These are phyloP conservation scores for Ageneiosus marmoratus DNA, from an alignment of 2,113 vertebrate species.

Conservation along the genomic window DNA sequence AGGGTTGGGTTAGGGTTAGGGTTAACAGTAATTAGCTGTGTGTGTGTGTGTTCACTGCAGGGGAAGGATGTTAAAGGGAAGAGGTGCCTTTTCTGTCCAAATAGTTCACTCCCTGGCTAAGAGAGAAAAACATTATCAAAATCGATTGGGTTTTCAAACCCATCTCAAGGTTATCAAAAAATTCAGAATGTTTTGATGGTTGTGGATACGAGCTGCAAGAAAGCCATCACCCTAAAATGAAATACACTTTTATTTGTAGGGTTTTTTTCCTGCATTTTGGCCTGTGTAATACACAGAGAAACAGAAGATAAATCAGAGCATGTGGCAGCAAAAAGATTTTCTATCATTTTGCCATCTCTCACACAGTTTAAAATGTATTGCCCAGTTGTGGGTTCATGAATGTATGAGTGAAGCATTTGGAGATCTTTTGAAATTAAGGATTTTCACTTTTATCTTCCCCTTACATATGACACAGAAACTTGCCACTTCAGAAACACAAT, in stretches of 20 bases:
- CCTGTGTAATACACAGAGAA: background rate
- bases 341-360: constrained; percentile 21
- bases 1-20: no score
- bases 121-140: constrained; percentile 68
- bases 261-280: background rate
- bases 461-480: background rate
- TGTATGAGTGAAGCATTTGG: constrained; percentile 27
- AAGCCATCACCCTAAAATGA: background rate
- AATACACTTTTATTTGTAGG: background rate
- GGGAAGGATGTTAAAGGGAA: constrained; percentile 63
- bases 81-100: constrained; percentile 70
- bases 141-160: constrained; percentile 59
- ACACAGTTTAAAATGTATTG: constrained; percentile 48
- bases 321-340: constrained; percentile 45
- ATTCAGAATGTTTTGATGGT: background rate
- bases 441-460: background rate
- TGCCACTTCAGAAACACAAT: background rate
- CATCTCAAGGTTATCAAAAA: constrained; percentile 55
- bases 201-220: background rate
- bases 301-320: background rate
- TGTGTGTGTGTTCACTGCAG: constrained; percentile 32
- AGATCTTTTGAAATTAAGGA: constrained; percentile 30
- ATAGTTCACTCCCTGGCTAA: constrained; percentile 64
- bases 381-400: constrained; percentile 39
- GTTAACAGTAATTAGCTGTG: constrained; percentile 2